Evolutionary conservation across 2,113 vertebrate species (phyloP).

Genomic region (Otus sunia): DNA sequence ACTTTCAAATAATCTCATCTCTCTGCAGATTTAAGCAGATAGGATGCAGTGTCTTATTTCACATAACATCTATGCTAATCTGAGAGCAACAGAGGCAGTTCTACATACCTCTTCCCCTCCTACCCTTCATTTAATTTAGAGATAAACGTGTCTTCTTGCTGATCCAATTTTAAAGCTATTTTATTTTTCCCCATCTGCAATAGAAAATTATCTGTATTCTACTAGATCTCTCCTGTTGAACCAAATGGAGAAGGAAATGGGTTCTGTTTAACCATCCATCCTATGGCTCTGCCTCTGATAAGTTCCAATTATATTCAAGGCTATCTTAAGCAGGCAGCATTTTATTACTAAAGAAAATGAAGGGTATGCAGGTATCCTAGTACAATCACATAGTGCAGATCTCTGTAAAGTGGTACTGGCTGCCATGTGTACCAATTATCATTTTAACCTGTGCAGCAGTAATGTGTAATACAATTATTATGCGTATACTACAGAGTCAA

Average conservation of each 20-base stretch:
- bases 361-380: fast-evolving
- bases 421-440: neutral
- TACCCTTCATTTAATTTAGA: neutral
- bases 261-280: neutral
- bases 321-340: neutral
- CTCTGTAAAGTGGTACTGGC: neutral
- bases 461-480: neutral
- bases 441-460: neutral
- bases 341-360: neutral
- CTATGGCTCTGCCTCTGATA: neutral
- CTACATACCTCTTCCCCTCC: neutral
- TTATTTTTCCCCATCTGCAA: neutral
- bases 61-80: neutral
- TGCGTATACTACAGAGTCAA: neutral
- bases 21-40: neutral
- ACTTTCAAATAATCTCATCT: neutral
- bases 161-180: neutral
- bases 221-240: neutral
- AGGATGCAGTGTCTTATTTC: neutral
- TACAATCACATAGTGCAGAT: neutral
- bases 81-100: neutral
- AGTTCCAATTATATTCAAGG: neutral
- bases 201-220: neutral
- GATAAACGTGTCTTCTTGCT: neutral
- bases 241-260: neutral